A percentile compares a stretch with the other conserved stretches of the same genome.
phyloP scores from a whole-genome alignment of 1,140 invertebrate species.

The Dysdera silvatica region DNA sequence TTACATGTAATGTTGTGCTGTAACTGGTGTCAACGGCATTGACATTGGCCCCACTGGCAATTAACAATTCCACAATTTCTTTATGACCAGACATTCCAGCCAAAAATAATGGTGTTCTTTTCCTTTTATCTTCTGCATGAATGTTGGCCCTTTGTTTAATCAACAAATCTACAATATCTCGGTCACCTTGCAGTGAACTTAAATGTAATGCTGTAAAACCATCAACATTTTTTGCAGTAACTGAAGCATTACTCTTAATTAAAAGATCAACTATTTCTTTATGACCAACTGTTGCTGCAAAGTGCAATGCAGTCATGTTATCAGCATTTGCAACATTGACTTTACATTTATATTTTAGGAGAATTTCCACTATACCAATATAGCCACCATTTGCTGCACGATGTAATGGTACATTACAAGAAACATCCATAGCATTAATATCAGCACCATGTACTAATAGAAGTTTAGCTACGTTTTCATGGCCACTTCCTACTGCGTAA shows the following conservation, averaged over 20 bases:
- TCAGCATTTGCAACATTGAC: background rate
- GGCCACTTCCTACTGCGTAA: background rate
- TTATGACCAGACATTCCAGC: background rate
- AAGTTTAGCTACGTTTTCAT: background rate
- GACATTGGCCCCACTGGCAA: background rate
- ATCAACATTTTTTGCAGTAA: background rate
- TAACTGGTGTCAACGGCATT: background rate
- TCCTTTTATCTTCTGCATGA: too few species aligned
- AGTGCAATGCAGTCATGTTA: background rate
- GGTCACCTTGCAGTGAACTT: background rate
- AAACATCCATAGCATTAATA: background rate
- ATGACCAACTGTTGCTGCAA: background rate
- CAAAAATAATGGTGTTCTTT: background rate
- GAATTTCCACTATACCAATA: background rate
- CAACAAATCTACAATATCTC: background rate
- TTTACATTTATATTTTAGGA: background rate
- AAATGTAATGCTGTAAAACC: slow-evolving; percentile 2
- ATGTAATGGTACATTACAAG: background rate
- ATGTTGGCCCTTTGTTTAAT: background rate
- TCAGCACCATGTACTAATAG: slow-evolving; percentile 3
- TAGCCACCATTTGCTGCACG: background rate
- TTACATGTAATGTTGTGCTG: background rate
- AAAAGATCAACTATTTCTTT: background rate
- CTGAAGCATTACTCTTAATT: background rate
- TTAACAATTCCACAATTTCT: background rate